Evolutionary conservation across 2,797 vertebrate species (phyloP).

Genomic region (Poeciliopsis paucimaculata): DNA sequence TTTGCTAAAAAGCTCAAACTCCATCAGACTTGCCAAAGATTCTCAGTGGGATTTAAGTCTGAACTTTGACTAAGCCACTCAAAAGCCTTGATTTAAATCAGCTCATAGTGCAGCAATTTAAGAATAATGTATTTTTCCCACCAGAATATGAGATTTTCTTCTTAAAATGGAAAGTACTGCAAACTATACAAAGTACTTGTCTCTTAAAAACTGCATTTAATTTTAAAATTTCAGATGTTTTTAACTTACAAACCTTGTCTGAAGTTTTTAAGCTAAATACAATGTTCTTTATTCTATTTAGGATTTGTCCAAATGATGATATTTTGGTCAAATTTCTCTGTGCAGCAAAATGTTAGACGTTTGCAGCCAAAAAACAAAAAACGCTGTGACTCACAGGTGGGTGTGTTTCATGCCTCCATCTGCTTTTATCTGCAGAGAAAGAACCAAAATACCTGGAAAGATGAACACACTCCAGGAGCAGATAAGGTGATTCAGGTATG

Average conservation of each 20-base stretch:
- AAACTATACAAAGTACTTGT: background rate
- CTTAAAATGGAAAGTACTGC: background rate
- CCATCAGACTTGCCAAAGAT: background rate
- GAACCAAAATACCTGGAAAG: slow-evolving; percentile 40
- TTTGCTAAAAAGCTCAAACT: background rate
- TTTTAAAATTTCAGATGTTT: background rate
- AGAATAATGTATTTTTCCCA: background rate
- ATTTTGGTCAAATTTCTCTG: background rate
- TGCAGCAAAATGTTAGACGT: background rate
- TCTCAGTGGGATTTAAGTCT: background rate
- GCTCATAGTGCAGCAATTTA: background rate
- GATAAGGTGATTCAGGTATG: slow-evolving; percentile 34
- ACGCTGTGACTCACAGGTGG: slow-evolving; percentile 36
- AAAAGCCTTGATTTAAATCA: background rate
- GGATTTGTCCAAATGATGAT: background rate
- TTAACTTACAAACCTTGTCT: too few relatives aligned
- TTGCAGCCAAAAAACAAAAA: background rate
- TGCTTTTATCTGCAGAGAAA: slow-evolving; percentile 58
- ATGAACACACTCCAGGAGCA: slow-evolving; percentile 40
- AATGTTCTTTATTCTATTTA: background rate
- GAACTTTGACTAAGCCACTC: background rate
- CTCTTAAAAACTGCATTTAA: background rate
- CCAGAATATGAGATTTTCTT: background rate
- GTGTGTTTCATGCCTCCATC: slow-evolving; percentile 27
- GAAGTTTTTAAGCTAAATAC: background rate